Base-by-base conservation (phyloP, 2,888 invertebrate species). In the Heliconius erato region DNA sequence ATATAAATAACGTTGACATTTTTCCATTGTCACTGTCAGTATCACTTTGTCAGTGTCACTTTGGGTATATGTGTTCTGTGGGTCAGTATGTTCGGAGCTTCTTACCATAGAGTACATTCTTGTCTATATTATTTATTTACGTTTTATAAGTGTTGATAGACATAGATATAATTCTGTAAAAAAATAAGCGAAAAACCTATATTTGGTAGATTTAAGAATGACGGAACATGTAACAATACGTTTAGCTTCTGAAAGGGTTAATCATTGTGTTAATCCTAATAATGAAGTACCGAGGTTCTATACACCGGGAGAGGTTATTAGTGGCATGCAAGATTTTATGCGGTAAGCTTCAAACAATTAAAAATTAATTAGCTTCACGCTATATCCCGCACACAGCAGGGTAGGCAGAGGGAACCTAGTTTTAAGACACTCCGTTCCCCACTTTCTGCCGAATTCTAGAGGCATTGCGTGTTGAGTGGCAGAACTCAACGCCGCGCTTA, bases 241-340 rank as follows among this genome's bases (percentile, higher is more conserved):
- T 65, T 91, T 97, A 85, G 97, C 97, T 16, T 95, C 97, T 2
- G 96, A 97, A 89, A 96, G 97, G 85, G 97, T 97, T 0, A 96
- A 97, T 89, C 96, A 96, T 85, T 95, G 94, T 84, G 95, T 97
- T 40, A 94, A 96, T 40, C 90, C 95, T 44, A 96, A 96, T 82
- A 96, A 96, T 89, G 94, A 96, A 83, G 94, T 97, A 83, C 97
- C 98, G 0, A 95, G 97, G 82, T 97, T 97, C 91, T 98, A 96
- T 88, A 98, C 98, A 6, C 99, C 99, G 0, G 99, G 99, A 23
- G 98, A 99, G 96, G 97, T 98, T 86, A 98, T 99, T 83, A 98
- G 98, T 78, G 97, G 97, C 80, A 98, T 98, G 91, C 96, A 97
- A 89, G 98, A 98, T 89, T 98, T 98, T 92, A 97, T 98, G 97